Percentiles rank a stretch among this genome's conserved stretches.
Evolutionary conservation across 53 echinoderm and acorn worm genomes (phyloP).

Genomic region (Paracentrotus lividus): DNA sequence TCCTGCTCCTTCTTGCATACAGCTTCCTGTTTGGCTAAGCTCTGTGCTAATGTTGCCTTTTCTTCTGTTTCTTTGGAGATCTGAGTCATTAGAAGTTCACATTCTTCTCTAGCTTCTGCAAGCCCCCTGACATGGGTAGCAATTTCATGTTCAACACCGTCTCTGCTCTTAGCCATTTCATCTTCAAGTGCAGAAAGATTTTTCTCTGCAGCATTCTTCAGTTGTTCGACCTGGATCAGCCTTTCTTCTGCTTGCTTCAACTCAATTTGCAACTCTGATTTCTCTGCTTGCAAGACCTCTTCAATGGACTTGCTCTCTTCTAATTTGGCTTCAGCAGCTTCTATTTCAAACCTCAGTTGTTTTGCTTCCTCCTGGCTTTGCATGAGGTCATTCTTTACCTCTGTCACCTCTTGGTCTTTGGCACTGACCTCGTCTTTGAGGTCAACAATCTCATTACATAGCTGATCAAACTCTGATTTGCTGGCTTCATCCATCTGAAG

Average conservation of each 20-base stretch:
- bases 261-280: conserved; percentile 61
- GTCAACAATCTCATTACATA: conserved; percentile 63
- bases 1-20: conserved; percentile 38
- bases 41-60: conserved; percentile 8
- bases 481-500: conserved; percentile 54
- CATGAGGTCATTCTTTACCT: conserved; percentile 41
- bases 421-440: conserved; percentile 65
- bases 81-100: conserved; percentile 54
- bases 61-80: conserved; percentile 62
- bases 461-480: conserved; percentile 67
- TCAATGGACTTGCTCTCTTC: conserved; percentile 68
- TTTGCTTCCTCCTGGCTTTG: neutral
- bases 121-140: conserved; percentile 28
- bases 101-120: conserved; percentile 66
- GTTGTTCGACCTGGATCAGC: conserved; percentile 49
- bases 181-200: conserved; percentile 4
- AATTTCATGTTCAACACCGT: neutral
- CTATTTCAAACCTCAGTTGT: neutral
- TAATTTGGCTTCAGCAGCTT: conserved; percentile 37
- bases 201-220: conserved; percentile 37
- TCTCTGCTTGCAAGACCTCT: conserved; percentile 69
- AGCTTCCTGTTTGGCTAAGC: conserved; percentile 47
- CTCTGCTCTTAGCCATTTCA: neutral
- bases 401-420: conserved; percentile 65
- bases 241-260: conserved; percentile 63